A percentile compares a stretch with the other conserved stretches of the same genome.
These are phyloP conservation scores for Noctua pronuba DNA, from an alignment of 2,888 invertebrate species.

Conservation along the genomic window DNA sequence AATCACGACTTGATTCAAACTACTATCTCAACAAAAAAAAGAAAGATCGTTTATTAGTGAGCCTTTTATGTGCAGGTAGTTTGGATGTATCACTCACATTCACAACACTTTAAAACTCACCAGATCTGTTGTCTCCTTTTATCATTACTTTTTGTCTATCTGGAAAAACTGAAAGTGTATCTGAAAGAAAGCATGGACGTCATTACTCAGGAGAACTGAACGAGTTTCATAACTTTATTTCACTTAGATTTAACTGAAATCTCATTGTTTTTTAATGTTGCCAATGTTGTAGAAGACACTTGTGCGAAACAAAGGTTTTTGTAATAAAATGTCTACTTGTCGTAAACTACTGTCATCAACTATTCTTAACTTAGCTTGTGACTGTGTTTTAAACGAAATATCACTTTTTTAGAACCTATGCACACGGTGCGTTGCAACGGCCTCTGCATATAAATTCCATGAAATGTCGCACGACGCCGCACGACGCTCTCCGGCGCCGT, in stretches of 20 bases:
- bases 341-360: background rate
- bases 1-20: background rate
- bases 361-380: background rate
- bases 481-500: no score
- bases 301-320: background rate
- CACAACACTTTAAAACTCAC: slow-evolving; percentile 21
- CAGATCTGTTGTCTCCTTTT: slow-evolving; percentile 42
- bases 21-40: background rate
- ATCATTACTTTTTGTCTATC: background rate
- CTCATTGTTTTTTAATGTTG: background rate
- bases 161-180: background rate
- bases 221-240: background rate
- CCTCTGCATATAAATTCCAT: no score
- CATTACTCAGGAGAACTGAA: background rate
- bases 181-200: slow-evolving; percentile 3
- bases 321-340: background rate
- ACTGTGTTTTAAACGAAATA: background rate
- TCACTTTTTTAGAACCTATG: background rate
- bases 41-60: background rate
- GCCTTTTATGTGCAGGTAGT: background rate
- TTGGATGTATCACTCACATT: background rate
- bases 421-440: no score
- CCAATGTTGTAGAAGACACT: background rate
- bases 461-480: no score
- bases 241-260: background rate